Conservation (phyloP, 2,888 invertebrate genomes). For the Frankliniella fusca region DNA sequence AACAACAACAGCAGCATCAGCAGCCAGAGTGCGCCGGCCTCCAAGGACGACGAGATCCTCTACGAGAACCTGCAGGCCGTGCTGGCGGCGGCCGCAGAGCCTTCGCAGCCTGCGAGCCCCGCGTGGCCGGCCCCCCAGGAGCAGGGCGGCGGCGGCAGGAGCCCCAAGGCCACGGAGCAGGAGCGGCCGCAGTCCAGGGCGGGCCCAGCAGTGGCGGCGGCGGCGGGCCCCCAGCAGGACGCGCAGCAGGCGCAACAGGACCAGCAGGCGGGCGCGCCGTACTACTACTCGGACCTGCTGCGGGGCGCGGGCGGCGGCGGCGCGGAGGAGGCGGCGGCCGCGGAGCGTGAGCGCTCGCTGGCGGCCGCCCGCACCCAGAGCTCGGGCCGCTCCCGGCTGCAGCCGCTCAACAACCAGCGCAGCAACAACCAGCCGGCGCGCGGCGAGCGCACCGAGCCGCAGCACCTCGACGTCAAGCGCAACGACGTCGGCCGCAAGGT, state of each 20-base stretch:
- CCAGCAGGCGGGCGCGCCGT: slow-evolving; percentile 64
- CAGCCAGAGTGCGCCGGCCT: background rate
- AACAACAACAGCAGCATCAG: background rate
- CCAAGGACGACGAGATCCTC: slow-evolving; percentile 38
- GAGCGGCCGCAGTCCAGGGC: background rate
- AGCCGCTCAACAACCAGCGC: slow-evolving; percentile 66
- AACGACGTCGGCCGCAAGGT: slow-evolving; percentile 67
- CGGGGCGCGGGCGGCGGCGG: slow-evolving; percentile 46
- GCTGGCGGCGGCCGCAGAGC: slow-evolving; percentile 38
- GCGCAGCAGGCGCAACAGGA: background rate
- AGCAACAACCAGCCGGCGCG: slow-evolving; percentile 48
- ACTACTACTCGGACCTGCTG: slow-evolving; percentile 77
- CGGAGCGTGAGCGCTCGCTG: slow-evolving; percentile 25
- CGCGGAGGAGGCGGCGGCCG: slow-evolving; percentile 35
- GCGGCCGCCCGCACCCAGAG: background rate
- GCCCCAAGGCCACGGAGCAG: background rate
- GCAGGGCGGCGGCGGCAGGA: background rate
- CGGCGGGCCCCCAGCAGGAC: background rate
- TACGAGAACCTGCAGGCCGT: slow-evolving; percentile 41
- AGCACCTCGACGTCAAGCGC: slow-evolving; percentile 41
- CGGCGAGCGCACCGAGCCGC: slow-evolving; percentile 40
- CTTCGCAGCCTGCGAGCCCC: background rate
- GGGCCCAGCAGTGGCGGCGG: background rate
- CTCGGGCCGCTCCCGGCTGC: slow-evolving; percentile 33
- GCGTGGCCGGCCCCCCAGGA: background rate